Conservation (phyloP, 2,888 invertebrate genomes). For the Sclerodermus sp. region DNA sequence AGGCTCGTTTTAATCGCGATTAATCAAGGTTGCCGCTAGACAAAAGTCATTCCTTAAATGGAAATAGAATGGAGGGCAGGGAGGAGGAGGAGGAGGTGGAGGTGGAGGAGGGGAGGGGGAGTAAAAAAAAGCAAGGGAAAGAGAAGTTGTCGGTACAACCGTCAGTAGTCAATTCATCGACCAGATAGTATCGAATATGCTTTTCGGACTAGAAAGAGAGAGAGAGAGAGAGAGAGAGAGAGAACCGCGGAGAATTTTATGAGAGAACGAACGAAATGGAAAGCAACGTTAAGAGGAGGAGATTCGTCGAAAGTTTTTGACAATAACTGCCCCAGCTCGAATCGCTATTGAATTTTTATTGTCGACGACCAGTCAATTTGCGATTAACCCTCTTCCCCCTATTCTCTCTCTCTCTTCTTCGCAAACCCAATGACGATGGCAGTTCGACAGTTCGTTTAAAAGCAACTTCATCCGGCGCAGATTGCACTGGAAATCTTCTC, state of each 20-base stretch:
- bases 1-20: too few relatives aligned
- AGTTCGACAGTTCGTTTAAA: slow-evolving; percentile 40
- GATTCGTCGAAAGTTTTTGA: slow-evolving; percentile 37
- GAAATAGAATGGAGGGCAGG: too few relatives aligned
- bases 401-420: too few relatives aligned
- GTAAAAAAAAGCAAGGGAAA: slow-evolving; percentile 7
- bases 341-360: slow-evolving; percentile 52
- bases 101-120: too few relatives aligned
- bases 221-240: neutral
- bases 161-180: slow-evolving; percentile 37
- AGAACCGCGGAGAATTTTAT: neutral
- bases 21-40: too few relatives aligned
- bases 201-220: neutral
- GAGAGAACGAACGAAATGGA: too few relatives aligned
- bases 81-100: neutral
- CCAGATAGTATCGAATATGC: slow-evolving; percentile 42
- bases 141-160: slow-evolving; percentile 20
- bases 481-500: neutral
- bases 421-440: slow-evolving; percentile 19
- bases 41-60: too few relatives aligned
- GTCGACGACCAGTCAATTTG: slow-evolving; percentile 45
- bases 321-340: slow-evolving; percentile 31
- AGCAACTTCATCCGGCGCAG: too few relatives aligned
- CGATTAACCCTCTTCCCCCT: slow-evolving; percentile 29
- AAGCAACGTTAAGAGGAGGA: too few relatives aligned